Evolutionary conservation across 64 coral and sea anemone species (phyloP), one percentile per base, ranked within the genome.

Genomic region (Montipora sp.): DNA sequence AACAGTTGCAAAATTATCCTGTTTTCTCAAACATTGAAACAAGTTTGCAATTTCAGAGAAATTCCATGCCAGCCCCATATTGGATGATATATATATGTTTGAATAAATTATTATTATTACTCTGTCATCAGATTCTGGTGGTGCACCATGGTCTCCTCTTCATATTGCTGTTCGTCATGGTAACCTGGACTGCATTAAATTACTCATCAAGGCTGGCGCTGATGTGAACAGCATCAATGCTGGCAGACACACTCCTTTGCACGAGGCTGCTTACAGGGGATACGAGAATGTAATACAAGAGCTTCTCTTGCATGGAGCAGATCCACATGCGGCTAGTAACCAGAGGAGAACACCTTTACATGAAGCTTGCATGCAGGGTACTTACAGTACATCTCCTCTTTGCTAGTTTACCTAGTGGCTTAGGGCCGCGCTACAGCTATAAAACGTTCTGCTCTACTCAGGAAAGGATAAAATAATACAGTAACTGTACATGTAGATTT

Each of bases 351-450:
- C 94, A 59, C 98, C 98, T 1, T 73, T 99, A 4, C 98, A 99
- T 87, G 98, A 99, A 83, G 98, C 98, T 48, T 99, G 98, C 83
- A 79, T 92, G 71, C 98, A 99, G 79, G 97, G 97, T 96, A 94
- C 60, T 36, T 36, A 36, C 36, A 36, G 36, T 36, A 36, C 36
- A 36, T 36, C 36, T 36, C 36, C 36, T 36, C 36, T 36, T 36
- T 36, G 36, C 36, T 36, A 36, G 36, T 36, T 36, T 36, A 36
- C 36, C 18, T 5, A 16, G 63, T 12, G 18, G 7, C 57, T 59
- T 59, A 36, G 36, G 36, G 36, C 1, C 36, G 0, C 3, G 7
- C 53, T 57, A 11, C 6, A 11, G 36, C 36, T 2, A 36, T 36
- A 36, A 36, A 36, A 36, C 36, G 2, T 36, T 36, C 36, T 36